phyloP scores from a whole-genome alignment of 2,113 vertebrate species.

The Pachypanchax playfairii region DNA sequence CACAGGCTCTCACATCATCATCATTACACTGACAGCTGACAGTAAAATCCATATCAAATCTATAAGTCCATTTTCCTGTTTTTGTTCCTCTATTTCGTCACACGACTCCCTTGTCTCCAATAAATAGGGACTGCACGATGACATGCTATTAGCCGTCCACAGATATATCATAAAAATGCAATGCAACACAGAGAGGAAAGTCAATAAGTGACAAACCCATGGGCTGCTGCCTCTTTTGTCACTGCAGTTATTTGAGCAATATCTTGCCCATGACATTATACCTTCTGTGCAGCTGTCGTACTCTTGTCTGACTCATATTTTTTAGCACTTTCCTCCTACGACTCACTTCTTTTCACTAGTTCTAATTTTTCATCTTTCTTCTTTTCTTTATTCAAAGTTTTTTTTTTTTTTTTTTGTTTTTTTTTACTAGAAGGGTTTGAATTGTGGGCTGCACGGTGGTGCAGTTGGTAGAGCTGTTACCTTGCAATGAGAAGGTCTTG shows the following conservation, averaged over 20 bases:
- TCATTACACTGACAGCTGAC: slow-evolving; percentile 73
- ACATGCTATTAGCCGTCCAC: slow-evolving; percentile 67
- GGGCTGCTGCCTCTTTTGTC: slow-evolving; percentile 45
- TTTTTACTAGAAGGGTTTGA: too few relatives aligned
- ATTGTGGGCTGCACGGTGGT: too few relatives aligned
- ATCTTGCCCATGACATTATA: slow-evolving; percentile 38
- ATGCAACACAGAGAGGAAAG: slow-evolving; percentile 66
- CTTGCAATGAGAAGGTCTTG: too few relatives aligned
- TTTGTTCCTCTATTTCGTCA: slow-evolving; percentile 69
- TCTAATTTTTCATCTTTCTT: background rate
- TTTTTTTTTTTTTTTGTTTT: slow-evolving; percentile 9
- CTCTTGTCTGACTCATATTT: slow-evolving; percentile 28
- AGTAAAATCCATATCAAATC: slow-evolving; percentile 74
- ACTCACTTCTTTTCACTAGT: slow-evolving; percentile 1
- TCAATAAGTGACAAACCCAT: slow-evolving; percentile 72
- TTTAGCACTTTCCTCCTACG: slow-evolving; percentile 2
- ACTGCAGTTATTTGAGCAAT: slow-evolving; percentile 37
- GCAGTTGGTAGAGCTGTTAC: too few relatives aligned
- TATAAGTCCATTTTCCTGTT: slow-evolving; percentile 72
- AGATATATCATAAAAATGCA: slow-evolving; percentile 72
- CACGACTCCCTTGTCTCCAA: slow-evolving; percentile 59
- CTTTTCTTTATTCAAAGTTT: too few relatives aligned
- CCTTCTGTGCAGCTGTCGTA: slow-evolving; percentile 29
- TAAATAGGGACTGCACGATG: slow-evolving; percentile 57
- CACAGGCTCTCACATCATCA: slow-evolving; percentile 61